Conservation (phyloP, 2,888 invertebrate species). For the Seladonia tumulorum region DNA sequence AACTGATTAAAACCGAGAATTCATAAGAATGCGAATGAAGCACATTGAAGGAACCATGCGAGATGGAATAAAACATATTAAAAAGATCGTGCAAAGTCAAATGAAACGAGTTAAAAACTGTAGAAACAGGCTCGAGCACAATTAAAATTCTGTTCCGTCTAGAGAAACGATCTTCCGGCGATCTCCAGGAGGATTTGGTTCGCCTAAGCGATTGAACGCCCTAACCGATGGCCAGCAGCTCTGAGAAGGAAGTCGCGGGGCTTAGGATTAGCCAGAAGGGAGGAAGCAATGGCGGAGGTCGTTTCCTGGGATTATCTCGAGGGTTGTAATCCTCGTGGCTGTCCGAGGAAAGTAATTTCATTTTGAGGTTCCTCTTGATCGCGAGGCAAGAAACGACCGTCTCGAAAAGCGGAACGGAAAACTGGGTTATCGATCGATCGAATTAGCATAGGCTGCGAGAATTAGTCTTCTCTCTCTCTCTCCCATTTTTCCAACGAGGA, state of each 20-base stretch:
- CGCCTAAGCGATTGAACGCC: not conserved
- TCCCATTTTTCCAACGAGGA: not conserved
- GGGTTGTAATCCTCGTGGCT: conserved; percentile 6
- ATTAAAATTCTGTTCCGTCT: not conserved
- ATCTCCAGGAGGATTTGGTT: not conserved
- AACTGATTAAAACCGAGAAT: no score
- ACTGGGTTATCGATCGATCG: conserved; percentile 59
- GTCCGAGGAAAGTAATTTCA: conserved; percentile 16
- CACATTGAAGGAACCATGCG: no score
- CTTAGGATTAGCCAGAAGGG: conserved; percentile 29
- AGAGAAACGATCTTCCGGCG: no score
- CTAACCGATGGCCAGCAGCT: not conserved
- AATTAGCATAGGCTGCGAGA: conserved; percentile 24
- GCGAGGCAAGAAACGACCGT: not conserved
- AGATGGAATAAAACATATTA: no score
- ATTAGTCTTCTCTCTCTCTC: not conserved
- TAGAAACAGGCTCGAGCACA: not conserved
- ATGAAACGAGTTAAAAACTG: not conserved
- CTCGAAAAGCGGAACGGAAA: conserved; percentile 21
- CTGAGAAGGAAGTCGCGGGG: conserved; percentile 45
- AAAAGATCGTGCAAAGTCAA: not conserved
- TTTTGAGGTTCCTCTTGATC: not conserved
- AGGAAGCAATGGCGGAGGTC: conserved; percentile 34
- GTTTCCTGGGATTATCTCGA: conserved; percentile 63
- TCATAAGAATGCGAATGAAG: no score